phyloP scores from a whole-genome alignment of 2,113 vertebrate species.

The Tenrec ecaudatus region DNA sequence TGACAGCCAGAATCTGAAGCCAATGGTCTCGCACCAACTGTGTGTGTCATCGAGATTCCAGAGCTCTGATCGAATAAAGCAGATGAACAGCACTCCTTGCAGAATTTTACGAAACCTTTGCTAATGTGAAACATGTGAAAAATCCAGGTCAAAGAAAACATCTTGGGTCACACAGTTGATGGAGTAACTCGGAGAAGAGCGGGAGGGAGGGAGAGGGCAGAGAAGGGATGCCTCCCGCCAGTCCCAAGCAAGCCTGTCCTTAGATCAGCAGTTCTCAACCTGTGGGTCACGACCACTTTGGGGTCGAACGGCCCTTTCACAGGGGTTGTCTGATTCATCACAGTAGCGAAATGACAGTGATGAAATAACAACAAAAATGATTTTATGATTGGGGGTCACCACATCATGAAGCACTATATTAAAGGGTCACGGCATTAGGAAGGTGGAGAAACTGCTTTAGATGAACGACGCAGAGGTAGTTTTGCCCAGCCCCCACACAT shows the following conservation, averaged over 20 bases:
- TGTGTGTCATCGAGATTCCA: neutral
- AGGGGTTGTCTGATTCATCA: too few species aligned
- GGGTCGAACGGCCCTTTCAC: too few species aligned
- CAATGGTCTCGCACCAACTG: neutral
- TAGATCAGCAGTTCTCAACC: too few species aligned
- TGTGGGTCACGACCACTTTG: too few species aligned
- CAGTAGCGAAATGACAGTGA: too few species aligned
- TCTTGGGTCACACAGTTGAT: neutral
- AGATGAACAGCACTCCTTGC: neutral
- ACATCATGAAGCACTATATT: too few species aligned
- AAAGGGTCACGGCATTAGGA: too few species aligned
- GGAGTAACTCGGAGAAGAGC: neutral
- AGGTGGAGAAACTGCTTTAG: too few species aligned
- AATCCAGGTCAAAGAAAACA: slow-evolving; percentile 41
- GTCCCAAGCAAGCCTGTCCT: neutral
- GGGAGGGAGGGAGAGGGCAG: neutral
- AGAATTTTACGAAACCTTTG: neutral
- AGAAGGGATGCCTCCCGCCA: neutral
- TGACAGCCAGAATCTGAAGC: neutral
- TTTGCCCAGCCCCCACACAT: neutral
- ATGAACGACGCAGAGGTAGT: neutral
- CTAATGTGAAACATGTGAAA: slow-evolving; percentile 30
- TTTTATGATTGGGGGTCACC: too few species aligned
- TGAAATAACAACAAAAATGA: too few species aligned
- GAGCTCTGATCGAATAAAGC: neutral